A percentile compares a stretch with the other conserved stretches of the same genome.
Evolutionary conservation across 1,140 invertebrate genomes (phyloP).

Genomic region (Globodera ellingtonae): DNA sequence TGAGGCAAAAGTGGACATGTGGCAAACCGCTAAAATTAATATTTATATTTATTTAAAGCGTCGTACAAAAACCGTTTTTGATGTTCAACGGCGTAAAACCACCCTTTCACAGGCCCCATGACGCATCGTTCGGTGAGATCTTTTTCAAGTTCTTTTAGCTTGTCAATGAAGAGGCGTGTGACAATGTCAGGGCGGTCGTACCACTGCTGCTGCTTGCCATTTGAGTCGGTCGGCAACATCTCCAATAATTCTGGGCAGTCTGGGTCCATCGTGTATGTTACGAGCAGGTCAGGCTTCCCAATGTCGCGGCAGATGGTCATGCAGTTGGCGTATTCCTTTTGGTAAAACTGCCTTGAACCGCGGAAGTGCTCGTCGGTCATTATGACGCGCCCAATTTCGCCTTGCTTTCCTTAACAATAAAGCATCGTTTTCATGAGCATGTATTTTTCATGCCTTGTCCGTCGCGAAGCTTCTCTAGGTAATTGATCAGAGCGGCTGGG

Average conservation of each 20-base stretch:
- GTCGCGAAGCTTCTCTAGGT: background rate
- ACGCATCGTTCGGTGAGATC: background rate
- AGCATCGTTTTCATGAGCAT: too few relatives aligned
- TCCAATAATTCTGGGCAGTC: background rate
- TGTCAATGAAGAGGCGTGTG: background rate
- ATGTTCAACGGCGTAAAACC: conserved; percentile 9
- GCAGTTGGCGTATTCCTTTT: conserved; percentile 7
- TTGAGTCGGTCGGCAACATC: background rate
- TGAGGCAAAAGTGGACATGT: background rate
- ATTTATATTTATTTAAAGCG: too few relatives aligned
- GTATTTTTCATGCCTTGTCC: too few relatives aligned
- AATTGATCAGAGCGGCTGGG: background rate
- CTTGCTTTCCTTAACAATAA: background rate
- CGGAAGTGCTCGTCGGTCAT: conserved; percentile 5
- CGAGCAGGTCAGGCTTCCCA: background rate
- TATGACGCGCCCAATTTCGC: background rate
- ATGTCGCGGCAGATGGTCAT: conserved; percentile 1
- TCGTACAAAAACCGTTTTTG: too few relatives aligned
- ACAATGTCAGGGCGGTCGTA: background rate
- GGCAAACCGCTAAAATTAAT: background rate
- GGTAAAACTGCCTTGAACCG: conserved; percentile 5
- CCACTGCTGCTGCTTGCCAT: background rate
- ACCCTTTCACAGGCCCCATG: conserved; percentile 5
- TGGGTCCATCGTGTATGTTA: background rate
- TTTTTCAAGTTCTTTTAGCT: background rate